A percentile compares a stretch with the other conserved stretches of the same genome.
Conservation (phyloP, 2,113 vertebrate genomes). For the Argyrosomus japonicus region DNA sequence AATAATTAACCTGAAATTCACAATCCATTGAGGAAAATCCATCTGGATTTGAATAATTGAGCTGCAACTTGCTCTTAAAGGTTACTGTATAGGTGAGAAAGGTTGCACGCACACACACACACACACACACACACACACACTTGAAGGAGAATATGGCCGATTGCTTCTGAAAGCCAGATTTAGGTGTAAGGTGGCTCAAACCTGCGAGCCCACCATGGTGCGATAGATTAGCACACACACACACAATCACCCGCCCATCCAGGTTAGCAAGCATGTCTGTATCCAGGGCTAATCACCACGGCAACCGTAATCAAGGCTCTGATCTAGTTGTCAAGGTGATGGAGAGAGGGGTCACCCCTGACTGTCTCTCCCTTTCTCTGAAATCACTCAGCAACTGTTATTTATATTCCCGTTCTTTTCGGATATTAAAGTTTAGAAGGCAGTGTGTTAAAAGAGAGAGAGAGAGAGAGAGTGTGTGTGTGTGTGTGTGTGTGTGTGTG, state of each 20-base stretch:
- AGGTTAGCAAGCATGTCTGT: constrained; percentile 59
- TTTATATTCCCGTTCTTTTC: not conserved
- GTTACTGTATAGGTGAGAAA: not conserved
- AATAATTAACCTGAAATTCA: not conserved
- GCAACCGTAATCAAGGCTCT: constrained; percentile 77
- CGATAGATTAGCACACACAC: constrained; percentile 29
- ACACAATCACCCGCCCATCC: constrained; percentile 13
- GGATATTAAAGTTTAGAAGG: not conserved
- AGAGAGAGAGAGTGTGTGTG: not conserved
- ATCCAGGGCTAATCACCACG: constrained; percentile 74
- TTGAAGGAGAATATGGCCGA: constrained; percentile 15
- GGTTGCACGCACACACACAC: constrained; percentile 6
- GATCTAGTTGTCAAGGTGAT: constrained; percentile 79
- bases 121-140: constrained; percentile 20
- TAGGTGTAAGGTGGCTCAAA: constrained; percentile 18
- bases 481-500: not conserved
- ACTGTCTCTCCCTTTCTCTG: constrained; percentile 43
- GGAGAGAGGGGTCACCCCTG: constrained; percentile 61
- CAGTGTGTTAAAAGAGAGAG: not conserved
- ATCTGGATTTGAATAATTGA: not conserved
- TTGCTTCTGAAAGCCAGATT: constrained; percentile 35
- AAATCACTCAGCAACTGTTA: constrained; percentile 24
- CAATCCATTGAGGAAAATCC: not conserved
- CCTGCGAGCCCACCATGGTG: not conserved
- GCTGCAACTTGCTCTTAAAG: not conserved